phyloP scores from a whole-genome alignment of 2,113 vertebrate genomes.

The Leptodactylus fuscus region DNA sequence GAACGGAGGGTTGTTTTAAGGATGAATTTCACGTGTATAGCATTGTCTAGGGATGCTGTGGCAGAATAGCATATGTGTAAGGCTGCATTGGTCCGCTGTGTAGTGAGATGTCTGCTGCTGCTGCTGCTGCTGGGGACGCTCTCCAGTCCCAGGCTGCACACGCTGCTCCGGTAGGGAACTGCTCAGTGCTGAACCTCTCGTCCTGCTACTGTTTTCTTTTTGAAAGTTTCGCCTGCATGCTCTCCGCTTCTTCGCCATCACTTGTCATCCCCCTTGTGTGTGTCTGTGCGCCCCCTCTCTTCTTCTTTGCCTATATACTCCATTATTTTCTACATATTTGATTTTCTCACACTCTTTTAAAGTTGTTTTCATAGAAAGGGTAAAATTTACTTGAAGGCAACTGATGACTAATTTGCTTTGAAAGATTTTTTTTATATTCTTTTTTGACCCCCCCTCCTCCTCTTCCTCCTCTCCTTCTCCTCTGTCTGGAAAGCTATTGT shows the following conservation, averaged over 20 bases:
- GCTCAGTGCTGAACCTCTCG: slow-evolving; percentile 42
- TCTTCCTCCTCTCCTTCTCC: background rate
- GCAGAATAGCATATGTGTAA: background rate
- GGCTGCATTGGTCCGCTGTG: background rate
- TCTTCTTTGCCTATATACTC: background rate
- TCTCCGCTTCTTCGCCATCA: background rate
- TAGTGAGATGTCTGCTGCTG: slow-evolving; percentile 14
- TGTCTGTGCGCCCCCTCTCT: background rate
- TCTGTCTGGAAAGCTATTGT: slow-evolving; percentile 53
- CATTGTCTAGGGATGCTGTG: slow-evolving; percentile 14
- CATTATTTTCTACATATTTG: background rate
- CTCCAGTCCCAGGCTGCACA: slow-evolving; percentile 22
- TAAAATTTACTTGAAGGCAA: slow-evolving; percentile 16
- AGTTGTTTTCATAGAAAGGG: slow-evolving; percentile 1
- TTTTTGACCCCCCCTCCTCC: background rate
- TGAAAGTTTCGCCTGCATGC: slow-evolving; percentile 4
- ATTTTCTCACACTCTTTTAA: background rate
- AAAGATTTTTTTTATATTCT: slow-evolving; percentile 20
- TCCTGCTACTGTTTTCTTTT: background rate
- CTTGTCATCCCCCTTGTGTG: background rate
- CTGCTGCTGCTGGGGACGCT: slow-evolving; percentile 10
- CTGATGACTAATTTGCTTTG: slow-evolving; percentile 43
- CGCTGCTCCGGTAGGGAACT: slow-evolving; percentile 5
- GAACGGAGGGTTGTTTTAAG: background rate
- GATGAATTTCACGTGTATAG: slow-evolving; percentile 11